Conservation (phyloP, 1,140 invertebrate genomes). For the Phymorhynchus buccinoides region DNA sequence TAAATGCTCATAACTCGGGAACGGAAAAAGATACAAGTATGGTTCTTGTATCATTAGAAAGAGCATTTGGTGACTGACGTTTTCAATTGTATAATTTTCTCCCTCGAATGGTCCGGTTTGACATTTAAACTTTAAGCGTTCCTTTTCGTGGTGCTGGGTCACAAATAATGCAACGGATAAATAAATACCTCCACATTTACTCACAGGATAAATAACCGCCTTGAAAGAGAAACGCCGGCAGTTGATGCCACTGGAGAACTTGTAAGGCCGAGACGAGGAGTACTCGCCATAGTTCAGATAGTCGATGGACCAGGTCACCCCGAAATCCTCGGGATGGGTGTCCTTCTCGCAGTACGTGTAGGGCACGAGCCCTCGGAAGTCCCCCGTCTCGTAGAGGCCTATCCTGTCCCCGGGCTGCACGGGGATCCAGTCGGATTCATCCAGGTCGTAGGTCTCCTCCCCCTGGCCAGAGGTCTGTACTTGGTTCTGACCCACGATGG, state of each 20-base stretch:
- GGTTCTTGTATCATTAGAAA: too few species aligned
- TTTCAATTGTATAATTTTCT: too few species aligned
- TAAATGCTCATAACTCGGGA: too few species aligned
- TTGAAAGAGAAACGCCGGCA: neutral
- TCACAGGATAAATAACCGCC: neutral
- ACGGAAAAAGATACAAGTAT: too few species aligned
- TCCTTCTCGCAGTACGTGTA: neutral
- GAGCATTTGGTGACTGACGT: too few species aligned
- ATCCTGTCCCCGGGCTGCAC: slow-evolving; percentile 13
- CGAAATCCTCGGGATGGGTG: neutral
- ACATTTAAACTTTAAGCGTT: too few species aligned
- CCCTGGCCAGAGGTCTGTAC: neutral
- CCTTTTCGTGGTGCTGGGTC: too few species aligned
- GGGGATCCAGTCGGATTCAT: neutral
- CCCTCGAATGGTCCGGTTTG: too few species aligned
- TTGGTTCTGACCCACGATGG: neutral
- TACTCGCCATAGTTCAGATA: neutral
- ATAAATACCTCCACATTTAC: too few species aligned
- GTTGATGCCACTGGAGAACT: neutral
- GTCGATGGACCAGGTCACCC: neutral
- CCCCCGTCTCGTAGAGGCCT: neutral
- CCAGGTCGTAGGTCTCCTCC: slow-evolving; percentile 1
- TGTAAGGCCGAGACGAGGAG: neutral
- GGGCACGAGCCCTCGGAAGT: neutral
- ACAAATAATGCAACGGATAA: too few species aligned